Base-by-base conservation (phyloP, 2,113 vertebrate genomes). In the Chionis minor region DNA sequence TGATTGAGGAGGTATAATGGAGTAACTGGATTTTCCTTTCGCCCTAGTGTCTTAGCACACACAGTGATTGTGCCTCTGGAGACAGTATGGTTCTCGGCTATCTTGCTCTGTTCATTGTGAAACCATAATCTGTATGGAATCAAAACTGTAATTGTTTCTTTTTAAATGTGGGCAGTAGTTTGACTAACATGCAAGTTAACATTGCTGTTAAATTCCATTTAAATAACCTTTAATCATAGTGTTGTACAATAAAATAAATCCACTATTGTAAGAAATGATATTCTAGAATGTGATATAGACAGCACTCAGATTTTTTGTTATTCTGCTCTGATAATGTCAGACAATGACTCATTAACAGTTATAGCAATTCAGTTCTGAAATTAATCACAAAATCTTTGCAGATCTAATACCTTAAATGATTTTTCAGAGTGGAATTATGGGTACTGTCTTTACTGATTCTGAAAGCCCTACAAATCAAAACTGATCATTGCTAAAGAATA, bases 1-100 rank as follows among this genome's bases (percentile, higher is more conserved):
- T 33, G 30, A 95, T 95, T 94, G 83, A 89, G 77, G 69, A 67
- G 65, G 27, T 49, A 32, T 79, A 65, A 86, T 9, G 65, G 47
- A 81, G 38, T 74, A 74, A 59, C 75, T 78, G 83, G 56, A 40
- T 91, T 94, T 91, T 95, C 49, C 40, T 81, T 94, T 92, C 12
- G 3, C 49, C 27, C 28, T 35, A 21, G 40, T 14, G 27, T 69
- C 47, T 59, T 26, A 49, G 52, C 33, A 69, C n/a, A 81, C 40
- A 62, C 42, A 86, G 71, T 67, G 44, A 55, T 20, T 79, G 55
- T 89, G 33, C 40, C 73, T 86, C 56, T 65, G 28, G 52, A 91
- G 56, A 71, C 73, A 75, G 18, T 71, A 56, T 52, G 66, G 56
- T 91, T 95, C 88, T 92, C 56, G 71, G 23, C 17, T 86, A 79